Conservation (phyloP, 2,113 vertebrate species). For the Paraplagusia blochii region DNA sequence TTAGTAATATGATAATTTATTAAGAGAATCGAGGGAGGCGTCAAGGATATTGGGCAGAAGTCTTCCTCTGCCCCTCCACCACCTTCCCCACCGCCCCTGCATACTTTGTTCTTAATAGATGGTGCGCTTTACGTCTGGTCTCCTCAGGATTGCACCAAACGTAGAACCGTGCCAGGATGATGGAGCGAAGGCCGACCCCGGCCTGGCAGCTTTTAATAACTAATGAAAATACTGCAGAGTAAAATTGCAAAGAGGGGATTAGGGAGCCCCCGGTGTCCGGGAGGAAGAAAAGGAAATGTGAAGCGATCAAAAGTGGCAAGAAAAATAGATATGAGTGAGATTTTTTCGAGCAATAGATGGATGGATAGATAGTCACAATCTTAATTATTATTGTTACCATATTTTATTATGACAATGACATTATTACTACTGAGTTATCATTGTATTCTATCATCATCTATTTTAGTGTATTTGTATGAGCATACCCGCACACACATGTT, state of each 20-base stretch:
- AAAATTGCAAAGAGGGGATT: conserved; percentile 48
- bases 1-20: conserved; percentile 75
- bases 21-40: conserved; percentile 60
- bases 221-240: conserved; percentile 58
- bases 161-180: conserved; percentile 59
- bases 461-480: too few relatives aligned
- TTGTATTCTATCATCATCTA: too few relatives aligned
- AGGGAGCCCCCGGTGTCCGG: conserved; percentile 19
- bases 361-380: too few relatives aligned
- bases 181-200: conserved; percentile 60
- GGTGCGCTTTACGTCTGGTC: conserved; percentile 49
- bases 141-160: conserved; percentile 52
- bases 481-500: too few relatives aligned
- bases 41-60: conserved; percentile 62
- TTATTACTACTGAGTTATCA: too few relatives aligned
- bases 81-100: conserved; percentile 28
- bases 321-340: neutral
- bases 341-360: conserved; percentile 4
- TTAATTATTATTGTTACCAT: too few relatives aligned
- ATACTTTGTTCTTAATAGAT: conserved; percentile 67
- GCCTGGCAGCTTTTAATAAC: conserved; percentile 72
- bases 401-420: too few relatives aligned
- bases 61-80: too few relatives aligned
- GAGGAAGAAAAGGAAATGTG: neutral
- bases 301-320: conserved; percentile 7